Percentiles rank a stretch among this genome's conserved stretches.
Conservation (phyloP, 2,888 invertebrate species). For the Drosophila multiciliata region DNA sequence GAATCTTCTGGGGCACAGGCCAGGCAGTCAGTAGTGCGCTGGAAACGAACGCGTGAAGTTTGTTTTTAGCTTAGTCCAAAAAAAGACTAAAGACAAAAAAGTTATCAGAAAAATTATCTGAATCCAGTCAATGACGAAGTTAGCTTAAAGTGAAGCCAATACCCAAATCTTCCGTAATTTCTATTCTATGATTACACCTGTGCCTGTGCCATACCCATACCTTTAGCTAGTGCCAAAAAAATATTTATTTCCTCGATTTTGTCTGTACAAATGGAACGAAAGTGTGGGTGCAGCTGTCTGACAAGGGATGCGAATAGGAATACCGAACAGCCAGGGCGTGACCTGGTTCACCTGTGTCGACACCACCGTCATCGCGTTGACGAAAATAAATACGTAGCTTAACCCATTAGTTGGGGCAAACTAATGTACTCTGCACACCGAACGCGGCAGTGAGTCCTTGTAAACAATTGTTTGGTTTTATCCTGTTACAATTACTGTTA, state of each 20-base stretch:
- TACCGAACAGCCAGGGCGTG: conserved; percentile 40
- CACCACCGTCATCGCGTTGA: background rate
- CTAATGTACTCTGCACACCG: conserved; percentile 13
- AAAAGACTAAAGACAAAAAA: conserved; percentile 3
- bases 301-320: conserved; percentile 11
- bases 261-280: conserved; percentile 46
- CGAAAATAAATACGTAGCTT: background rate
- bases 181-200: conserved; percentile 9
- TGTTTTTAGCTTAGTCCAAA: conserved; percentile 50
- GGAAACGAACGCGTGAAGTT: conserved; percentile 80
- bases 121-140: conserved; percentile 20
- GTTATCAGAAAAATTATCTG: conserved; percentile 19
- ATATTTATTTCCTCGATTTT: conserved; percentile 45
- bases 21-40: conserved; percentile 78
- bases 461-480: conserved; percentile 56
- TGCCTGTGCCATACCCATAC: background rate
- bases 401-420: conserved; percentile 2
- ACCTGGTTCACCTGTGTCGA: conserved; percentile 25
- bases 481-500: conserved; percentile 68
- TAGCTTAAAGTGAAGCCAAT: conserved; percentile 1
- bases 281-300: conserved; percentile 55
- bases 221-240: background rate
- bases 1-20: conserved; percentile 55
- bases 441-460: conserved; percentile 24
- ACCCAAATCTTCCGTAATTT: conserved; percentile 26